Evolutionary conservation across 1,140 invertebrate species (phyloP).

Genomic region (Brachionus asplanchnoidis): DNA sequence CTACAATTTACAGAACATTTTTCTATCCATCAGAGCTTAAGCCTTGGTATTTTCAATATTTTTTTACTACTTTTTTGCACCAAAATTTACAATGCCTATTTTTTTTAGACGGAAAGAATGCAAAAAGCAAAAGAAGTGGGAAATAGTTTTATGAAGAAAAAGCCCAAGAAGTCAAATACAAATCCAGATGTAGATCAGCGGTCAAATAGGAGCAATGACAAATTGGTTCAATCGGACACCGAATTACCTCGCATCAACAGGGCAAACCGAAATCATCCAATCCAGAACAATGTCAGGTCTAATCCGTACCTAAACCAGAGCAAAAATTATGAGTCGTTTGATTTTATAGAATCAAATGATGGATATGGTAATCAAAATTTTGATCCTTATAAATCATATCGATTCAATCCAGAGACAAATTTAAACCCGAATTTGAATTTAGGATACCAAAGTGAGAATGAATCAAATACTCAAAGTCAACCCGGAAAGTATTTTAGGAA

Average conservation of each 20-base stretch:
- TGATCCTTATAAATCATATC: neutral
- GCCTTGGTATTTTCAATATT: no score
- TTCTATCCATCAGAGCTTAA: no score
- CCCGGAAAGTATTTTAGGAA: slow-evolving; percentile 1
- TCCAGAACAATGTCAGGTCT: neutral
- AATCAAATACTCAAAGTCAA: neutral
- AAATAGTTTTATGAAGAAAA: slow-evolving; percentile 11
- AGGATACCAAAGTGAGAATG: neutral
- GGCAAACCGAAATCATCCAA: neutral
- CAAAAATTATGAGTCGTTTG: slow-evolving; percentile 3
- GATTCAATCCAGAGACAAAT: neutral
- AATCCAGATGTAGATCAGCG: neutral
- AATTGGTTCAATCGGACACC: neutral
- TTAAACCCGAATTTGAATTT: neutral
- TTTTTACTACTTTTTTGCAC: neutral
- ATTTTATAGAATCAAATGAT: slow-evolving; percentile 9
- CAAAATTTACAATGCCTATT: no score
- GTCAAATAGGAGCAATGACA: neutral
- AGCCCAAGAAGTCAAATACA: neutral
- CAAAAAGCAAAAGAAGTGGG: slow-evolving; percentile 6
- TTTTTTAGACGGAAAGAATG: neutral
- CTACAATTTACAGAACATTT: no score
- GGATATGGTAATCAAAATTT: slow-evolving; percentile 1
- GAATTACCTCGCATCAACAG: neutral
- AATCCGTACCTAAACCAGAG: neutral